Evolutionary conservation across 2,797 vertebrate genomes (phyloP), one percentile per base, ranked within the genome.

Genomic region (Brotula barbata): DNA sequence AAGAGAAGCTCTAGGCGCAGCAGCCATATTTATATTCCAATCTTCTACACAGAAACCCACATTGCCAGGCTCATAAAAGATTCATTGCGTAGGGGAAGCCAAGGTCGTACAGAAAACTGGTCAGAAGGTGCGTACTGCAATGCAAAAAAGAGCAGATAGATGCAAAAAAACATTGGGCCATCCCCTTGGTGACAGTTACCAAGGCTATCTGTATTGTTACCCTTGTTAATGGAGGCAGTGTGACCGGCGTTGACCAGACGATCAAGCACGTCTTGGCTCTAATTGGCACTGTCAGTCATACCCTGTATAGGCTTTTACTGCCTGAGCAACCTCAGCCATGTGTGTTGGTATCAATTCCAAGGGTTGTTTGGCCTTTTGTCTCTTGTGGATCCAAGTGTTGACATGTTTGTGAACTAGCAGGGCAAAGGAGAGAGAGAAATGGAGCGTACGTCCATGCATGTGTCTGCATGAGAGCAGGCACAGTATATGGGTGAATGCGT

Each of bases 21-120:
- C 84, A 85, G 85, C 85, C 89, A 85, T 90, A 91, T 92, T 92
- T 92, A 92, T 91, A 92, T 92, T 92, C 91, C 88, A 89, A 91
- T 92, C 90, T 92, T 88, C 89, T 90, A 82, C 86, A 81, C 87
- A 86, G 89, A 90, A 90, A 87, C 84, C 83, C 86, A 90, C 89
- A 89, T 89, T 75, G 83, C 87, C 77, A 84, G 82, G 73, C 90
- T 90, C 89, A 92, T 92, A 90, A 92, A 91, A 92, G 87, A 93
- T 92, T 92, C 89, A 93, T 91, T 70, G 76, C 80, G 85, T 70
- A 68, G 75, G 83, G 86, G 81, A 90, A 90, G 82, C 85, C 89
- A 91, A 93, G 91, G 92, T 91, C 89, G 77, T 87, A 77, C 80
- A 82, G 81, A 85, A 87, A 87, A 84, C 71, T 79, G 85, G 88